Percentiles rank a stretch among this genome's conserved stretches.
Evolutionary conservation across 2,888 invertebrate species (phyloP).

Genomic region (Pteria penguin): DNA sequence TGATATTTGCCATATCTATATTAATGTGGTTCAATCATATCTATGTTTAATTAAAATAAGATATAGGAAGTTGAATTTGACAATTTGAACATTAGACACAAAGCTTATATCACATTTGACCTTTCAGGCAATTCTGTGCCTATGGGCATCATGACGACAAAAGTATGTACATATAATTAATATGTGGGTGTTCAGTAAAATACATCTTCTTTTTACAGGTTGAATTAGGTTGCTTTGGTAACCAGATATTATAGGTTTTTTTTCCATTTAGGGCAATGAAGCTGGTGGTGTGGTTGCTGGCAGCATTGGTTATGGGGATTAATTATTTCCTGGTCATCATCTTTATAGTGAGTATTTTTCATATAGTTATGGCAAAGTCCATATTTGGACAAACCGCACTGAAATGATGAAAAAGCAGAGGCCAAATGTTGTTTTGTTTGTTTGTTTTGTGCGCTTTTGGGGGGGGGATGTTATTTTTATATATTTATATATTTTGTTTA

Average conservation of each 20-base stretch:
- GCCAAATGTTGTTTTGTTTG: neutral
- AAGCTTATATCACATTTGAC: no score
- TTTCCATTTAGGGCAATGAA: slow-evolving; percentile 60
- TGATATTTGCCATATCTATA: no score
- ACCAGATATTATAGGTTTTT: neutral
- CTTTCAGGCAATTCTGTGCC: no score
- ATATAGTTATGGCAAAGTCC: neutral
- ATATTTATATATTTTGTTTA: neutral
- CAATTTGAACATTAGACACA: no score
- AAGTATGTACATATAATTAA: neutral
- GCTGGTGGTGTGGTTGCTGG: slow-evolving; percentile 60
- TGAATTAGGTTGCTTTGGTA: neutral
- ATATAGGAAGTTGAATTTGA: no score
- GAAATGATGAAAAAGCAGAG: no score
- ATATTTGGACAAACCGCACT: neutral
- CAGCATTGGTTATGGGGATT: slow-evolving; percentile 62
- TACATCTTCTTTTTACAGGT: neutral
- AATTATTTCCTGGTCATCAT: slow-evolving; percentile 66
- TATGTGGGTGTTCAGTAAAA: neutral
- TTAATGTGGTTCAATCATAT: no score
- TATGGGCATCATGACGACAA: no score
- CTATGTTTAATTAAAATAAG: no score
- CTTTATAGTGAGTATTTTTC: slow-evolving; percentile 61
- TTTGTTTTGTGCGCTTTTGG: neutral
- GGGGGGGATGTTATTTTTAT: neutral